Conservation (phyloP, 2,113 vertebrate genomes). For the Muntiacus muntjak region DNA sequence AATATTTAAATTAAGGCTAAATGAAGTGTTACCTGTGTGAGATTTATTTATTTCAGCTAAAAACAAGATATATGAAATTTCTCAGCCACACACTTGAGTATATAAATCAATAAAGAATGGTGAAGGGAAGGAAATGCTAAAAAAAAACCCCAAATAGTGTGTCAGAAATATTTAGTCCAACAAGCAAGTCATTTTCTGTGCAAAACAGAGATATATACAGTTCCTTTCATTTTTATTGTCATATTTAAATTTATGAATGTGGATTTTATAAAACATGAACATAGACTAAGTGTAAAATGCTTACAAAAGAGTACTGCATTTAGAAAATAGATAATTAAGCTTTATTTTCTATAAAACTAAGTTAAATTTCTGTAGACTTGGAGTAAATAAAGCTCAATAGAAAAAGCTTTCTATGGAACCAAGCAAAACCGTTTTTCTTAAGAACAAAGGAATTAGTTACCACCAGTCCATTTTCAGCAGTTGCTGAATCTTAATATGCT, state of each 20-base stretch:
- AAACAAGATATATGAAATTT: background rate
- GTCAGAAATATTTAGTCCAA: conserved; percentile 15
- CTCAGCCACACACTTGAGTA: background rate
- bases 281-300: conserved; percentile 5
- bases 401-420: background rate
- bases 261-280: conserved; percentile 3
- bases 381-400: conserved; percentile 22
- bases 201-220: background rate
- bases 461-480: conserved; percentile 35
- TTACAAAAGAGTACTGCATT: conserved; percentile 11
- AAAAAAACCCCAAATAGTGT: background rate
- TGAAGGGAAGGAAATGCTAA: background rate
- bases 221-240: conserved; percentile 15
- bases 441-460: conserved; percentile 70
- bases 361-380: conserved; percentile 6
- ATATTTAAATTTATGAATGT: conserved; percentile 38
- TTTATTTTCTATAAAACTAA: conserved; percentile 35
- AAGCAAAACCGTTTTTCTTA: conserved; percentile 40
- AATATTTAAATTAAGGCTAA: conserved; percentile 19
- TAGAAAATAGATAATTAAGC: background rate
- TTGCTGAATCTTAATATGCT: conserved; percentile 45
- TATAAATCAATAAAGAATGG: background rate
- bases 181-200: background rate
- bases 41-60: background rate
- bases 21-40: background rate